A percentile compares a stretch with the other conserved stretches of the same genome.
Evolutionary conservation across 2,113 vertebrate genomes (phyloP).

Genomic region (Vulpes ferrilata): DNA sequence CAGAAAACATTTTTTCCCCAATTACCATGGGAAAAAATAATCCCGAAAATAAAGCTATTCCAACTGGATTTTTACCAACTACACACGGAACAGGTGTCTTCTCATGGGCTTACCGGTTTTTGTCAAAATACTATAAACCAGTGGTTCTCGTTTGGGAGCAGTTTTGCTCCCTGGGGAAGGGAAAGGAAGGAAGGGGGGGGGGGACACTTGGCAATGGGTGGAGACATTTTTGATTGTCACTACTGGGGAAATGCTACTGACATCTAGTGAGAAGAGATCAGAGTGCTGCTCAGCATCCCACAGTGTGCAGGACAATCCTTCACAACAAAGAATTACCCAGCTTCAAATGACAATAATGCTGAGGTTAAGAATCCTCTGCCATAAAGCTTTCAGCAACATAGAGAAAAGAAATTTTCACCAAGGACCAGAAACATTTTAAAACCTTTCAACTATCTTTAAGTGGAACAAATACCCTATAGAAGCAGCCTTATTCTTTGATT

Average conservation of each 20-base stretch:
- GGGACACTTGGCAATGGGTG: background rate
- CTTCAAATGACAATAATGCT: background rate
- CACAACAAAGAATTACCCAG: background rate
- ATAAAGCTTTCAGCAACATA: slow-evolving; percentile 12
- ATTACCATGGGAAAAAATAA: background rate
- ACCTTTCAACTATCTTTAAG: slow-evolving; percentile 5
- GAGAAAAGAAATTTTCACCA: background rate
- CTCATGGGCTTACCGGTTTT: background rate
- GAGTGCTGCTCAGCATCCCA: background rate
- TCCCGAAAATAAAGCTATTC: slow-evolving; percentile 31
- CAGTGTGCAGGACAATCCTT: background rate
- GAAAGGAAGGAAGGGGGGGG: background rate
- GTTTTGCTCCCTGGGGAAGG: background rate
- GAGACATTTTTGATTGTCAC: background rate
- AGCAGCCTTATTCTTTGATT: slow-evolving; percentile 3
- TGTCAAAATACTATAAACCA: background rate
- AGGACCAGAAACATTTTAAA: slow-evolving; percentile 37
- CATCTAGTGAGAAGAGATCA: background rate
- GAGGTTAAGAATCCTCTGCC: background rate
- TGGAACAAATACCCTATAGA: background rate
- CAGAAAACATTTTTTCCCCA: background rate
- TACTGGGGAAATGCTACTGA: background rate
- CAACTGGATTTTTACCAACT: slow-evolving; percentile 10
- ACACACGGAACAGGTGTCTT: background rate
- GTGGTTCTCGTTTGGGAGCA: background rate